phyloP scores from a whole-genome alignment of 2,888 invertebrate genomes.

The Cylloceria caligata region DNA sequence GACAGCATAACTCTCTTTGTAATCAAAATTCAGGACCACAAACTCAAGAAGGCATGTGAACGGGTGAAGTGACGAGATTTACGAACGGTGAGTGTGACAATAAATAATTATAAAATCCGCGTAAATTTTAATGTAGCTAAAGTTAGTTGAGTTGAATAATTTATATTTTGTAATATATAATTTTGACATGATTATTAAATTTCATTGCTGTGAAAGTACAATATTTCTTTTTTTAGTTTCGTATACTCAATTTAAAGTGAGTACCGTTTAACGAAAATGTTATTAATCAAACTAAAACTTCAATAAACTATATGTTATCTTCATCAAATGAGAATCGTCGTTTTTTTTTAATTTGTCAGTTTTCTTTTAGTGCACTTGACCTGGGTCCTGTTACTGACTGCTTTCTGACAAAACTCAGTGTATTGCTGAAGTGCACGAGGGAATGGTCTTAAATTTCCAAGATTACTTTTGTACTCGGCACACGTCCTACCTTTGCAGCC shows the following conservation, averaged over 20 bases:
- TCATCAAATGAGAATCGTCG: not conserved
- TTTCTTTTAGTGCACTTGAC: conserved; percentile 7
- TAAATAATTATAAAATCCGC: not conserved
- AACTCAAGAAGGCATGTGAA: conserved; percentile 42
- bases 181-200: not conserved
- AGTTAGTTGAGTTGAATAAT: not conserved
- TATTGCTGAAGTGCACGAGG: conserved; percentile 16
- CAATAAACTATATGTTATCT: not conserved
- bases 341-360: not conserved
- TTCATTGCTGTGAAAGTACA: not conserved
- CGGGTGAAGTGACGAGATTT: conserved; percentile 62
- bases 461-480: conserved; percentile 35
- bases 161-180: not conserved
- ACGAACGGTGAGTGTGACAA: conserved; percentile 59
- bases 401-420: conserved; percentile 12
- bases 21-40: not conserved
- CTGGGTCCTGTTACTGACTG: conserved; percentile 20
- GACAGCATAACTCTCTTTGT: conserved; percentile 1
- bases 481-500: conserved; percentile 3
- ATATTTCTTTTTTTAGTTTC: not conserved
- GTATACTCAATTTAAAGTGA: not conserved
- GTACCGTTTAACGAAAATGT: not conserved
- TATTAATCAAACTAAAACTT: not conserved
- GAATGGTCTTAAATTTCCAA: conserved; percentile 38
- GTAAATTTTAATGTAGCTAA: no score